Base-by-base conservation (phyloP, 2,113 vertebrate genomes). In the Mastomys coucha region DNA sequence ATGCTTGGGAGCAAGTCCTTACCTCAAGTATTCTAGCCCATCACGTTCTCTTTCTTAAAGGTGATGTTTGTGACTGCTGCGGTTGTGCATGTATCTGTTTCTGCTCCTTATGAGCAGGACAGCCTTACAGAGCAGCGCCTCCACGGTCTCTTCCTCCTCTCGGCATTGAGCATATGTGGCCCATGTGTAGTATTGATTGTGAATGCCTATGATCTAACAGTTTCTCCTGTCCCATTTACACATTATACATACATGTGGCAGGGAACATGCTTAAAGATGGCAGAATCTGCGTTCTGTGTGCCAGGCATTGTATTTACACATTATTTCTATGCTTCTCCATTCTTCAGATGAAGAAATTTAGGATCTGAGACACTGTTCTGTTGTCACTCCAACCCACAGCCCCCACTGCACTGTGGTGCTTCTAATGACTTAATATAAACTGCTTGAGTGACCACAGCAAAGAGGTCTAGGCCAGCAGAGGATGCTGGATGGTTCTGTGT, bases 341-440 rank as follows among this genome's bases (percentile, higher is more conserved):
- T 87, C 89, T 82, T 63, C 42, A 92, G 76, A 80, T 85, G 42
- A 95, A 33, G 45, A 91, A 60, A n/a, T 77, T 95, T 77, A 76
- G 86, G 39, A 31, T 84, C 56, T 58, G 39, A 89, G 73, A 49
- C 14, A 72, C 24, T 17, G 33, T 58, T 89, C 39, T 82, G 36
- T 82, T 86, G 26, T 67, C 5, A 28, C 10, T 8, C 33, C 60
- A 91, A 72, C 14, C 58, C 56, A 80, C 17, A 53, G 77, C 26
- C 69, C 89, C 33, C 67, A 69, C 67, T 31, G 16, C 31, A 33
- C 56, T 90, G 36, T 17, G 42, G 39, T 60, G 24, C 73, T 87
- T 90, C n/a, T 76, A 90, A 88, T 4, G 31, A 49, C 33, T 60
- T 58, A 67, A 49, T 69, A 39, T 69, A 80, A 93, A 72, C 49